Evolutionary conservation across 2,113 vertebrate species (phyloP).

Genomic region (Malurus alboscapulatus): DNA sequence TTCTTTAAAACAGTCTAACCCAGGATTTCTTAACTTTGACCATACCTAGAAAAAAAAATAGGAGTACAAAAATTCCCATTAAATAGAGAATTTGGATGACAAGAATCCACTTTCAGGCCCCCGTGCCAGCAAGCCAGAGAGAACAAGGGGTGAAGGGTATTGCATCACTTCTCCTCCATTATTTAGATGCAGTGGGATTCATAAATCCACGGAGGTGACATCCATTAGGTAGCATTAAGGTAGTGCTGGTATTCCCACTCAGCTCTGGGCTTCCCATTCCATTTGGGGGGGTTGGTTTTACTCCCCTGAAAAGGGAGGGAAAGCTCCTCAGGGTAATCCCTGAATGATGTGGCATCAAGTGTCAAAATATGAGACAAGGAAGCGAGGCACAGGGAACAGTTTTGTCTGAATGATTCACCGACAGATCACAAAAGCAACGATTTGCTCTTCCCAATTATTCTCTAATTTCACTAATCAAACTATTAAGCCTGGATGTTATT

Average conservation of each 20-base stretch:
- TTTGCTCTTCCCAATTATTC: constrained; percentile 22
- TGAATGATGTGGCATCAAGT: constrained; percentile 13
- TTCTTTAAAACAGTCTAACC: not conserved
- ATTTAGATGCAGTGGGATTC: constrained; percentile 34
- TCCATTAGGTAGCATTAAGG: constrained; percentile 51
- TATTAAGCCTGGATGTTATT: constrained; percentile 14
- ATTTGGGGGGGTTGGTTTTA: not conserved
- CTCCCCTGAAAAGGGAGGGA: not conserved
- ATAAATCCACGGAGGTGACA: constrained; percentile 7
- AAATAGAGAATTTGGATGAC: not conserved
- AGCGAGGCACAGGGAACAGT: not conserved
- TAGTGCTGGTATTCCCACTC: not conserved
- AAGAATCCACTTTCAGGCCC: not conserved
- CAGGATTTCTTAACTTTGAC: not conserved
- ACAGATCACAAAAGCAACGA: constrained; percentile 1
- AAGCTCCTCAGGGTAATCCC: constrained; percentile 12
- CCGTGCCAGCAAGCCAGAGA: not conserved
- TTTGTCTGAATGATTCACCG: not conserved
- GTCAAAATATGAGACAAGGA: not conserved
- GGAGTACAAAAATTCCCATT: not conserved
- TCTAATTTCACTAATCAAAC: constrained; percentile 43
- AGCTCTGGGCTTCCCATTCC: not conserved
- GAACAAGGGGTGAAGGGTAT: not conserved
- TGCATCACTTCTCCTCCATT: constrained; percentile 35
- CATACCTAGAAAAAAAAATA: not conserved